These are phyloP conservation scores for Callocephalon fimbriatum DNA, from an alignment of 2,113 vertebrate species.

Conservation along the genomic window DNA sequence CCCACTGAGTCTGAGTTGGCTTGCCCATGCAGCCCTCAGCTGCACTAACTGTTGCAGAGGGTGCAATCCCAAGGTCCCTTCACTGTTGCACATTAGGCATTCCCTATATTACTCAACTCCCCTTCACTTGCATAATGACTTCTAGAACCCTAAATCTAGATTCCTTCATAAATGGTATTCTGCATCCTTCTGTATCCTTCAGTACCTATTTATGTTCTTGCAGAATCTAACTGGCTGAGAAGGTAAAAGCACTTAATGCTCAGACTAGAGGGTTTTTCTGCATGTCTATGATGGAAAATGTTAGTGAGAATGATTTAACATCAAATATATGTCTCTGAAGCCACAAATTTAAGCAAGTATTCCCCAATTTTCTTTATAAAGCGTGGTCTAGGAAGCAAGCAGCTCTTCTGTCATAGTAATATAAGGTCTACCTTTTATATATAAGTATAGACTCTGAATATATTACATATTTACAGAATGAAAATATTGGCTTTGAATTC, in stretches of 20 bases:
- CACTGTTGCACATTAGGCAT: not conserved
- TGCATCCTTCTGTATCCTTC: not conserved
- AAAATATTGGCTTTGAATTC: not conserved
- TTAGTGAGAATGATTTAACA: not conserved
- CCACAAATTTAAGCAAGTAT: not conserved
- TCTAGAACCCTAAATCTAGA: not conserved
- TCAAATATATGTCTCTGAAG: not conserved
- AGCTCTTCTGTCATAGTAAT: not conserved
- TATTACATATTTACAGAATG: not conserved
- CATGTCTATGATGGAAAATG: not conserved
- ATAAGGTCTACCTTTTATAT: not conserved
- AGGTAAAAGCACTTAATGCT: not conserved
- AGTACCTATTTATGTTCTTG: not conserved
- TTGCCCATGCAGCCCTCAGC: not conserved
- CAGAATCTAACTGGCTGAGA: not conserved
- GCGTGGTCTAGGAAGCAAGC: not conserved
- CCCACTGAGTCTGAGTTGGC: not conserved
- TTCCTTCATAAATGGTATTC: not conserved
- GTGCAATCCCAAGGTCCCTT: not conserved
- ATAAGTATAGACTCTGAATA: not conserved
- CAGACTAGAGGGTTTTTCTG: not conserved
- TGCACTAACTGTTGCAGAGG: not conserved
- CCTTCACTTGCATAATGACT: accelerated
- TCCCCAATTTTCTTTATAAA: not conserved
- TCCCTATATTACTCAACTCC: not conserved